Evolutionary conservation across 2,113 vertebrate genomes (phyloP), one percentile per base, ranked within the genome.

Genomic region (Anhinga rufa): DNA sequence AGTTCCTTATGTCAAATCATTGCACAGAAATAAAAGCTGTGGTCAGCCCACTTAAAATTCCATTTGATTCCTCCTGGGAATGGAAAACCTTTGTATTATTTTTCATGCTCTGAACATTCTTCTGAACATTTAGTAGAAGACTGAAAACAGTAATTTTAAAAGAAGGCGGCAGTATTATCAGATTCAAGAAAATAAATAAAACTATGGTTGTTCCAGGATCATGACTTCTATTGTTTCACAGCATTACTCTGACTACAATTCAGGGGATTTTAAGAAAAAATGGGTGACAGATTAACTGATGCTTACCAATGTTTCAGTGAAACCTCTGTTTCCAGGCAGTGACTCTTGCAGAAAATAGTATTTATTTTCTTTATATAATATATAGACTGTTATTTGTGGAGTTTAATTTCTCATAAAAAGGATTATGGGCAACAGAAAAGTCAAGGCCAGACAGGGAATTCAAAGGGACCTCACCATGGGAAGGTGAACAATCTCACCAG

Each of bases 31-130:
- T 90, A 94, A 96, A 97, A 96, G 77, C 86, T 95, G 87, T 86
- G 93, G 95, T 92, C 92, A 96, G 81, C 26, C 85, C 79, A 93
- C 77, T 97, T 95, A 96, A 80, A 92, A 93, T 95, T 97, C 96
- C 92, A 96, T 96, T 96, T 96, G 52, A 95, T 89, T 86, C 51
- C 97, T 84, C 48, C 48, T 81, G 95, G 91, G 93, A 96, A 70
- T 34, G 15, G 40, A 88, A 96, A 91, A 83, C 18, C 40, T 95
- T 75, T 74, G 60, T 72, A 88, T 36, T 61, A 40, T 76, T 94
- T 94, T 66, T 69, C 65, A 17, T 86, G n/a, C 16, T 94, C 49
- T 60, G 58, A 76, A 51, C 40, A 79, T 79, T 86, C 17, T 74
- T 74, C 55, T 80, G 49, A 86, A 80, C 14, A 84, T 82, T 95